These are phyloP conservation scores for Odontothrips loti DNA, from an alignment of 2,888 invertebrate species.

Conservation along the genomic window DNA sequence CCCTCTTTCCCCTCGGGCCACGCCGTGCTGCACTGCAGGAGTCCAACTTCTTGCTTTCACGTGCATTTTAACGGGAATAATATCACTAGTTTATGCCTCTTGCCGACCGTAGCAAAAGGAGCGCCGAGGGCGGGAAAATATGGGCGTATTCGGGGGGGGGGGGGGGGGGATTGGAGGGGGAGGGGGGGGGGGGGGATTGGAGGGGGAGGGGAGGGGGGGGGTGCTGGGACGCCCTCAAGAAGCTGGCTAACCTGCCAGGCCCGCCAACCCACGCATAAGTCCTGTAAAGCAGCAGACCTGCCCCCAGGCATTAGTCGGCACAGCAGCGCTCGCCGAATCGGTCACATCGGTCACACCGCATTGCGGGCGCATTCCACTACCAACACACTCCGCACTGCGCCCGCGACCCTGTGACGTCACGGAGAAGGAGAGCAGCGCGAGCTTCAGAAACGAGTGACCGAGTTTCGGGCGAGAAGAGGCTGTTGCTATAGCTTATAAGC, in stretches of 20 bases:
- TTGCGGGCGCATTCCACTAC: too few relatives aligned
- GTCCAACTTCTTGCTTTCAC: background rate
- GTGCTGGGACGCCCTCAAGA: background rate
- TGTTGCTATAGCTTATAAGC: too few relatives aligned
- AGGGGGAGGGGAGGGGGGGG: too few relatives aligned
- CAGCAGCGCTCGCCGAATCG: too few relatives aligned
- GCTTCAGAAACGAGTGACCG: too few relatives aligned
- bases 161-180: background rate
- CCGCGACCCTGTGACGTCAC: background rate
- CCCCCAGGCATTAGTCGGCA: too few relatives aligned
- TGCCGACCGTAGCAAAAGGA: background rate
- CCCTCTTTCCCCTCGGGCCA: background rate
- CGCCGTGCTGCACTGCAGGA: background rate
- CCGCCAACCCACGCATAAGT: background rate
- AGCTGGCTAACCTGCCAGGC: background rate
- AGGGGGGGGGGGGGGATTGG: too few relatives aligned
- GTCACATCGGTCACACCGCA: too few relatives aligned
- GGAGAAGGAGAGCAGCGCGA: too few relatives aligned
- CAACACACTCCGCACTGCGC: background rate
- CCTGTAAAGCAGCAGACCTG: too few relatives aligned
- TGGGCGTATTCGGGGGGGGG: too few relatives aligned
- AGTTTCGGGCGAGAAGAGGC: too few relatives aligned
- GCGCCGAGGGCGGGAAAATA: background rate
- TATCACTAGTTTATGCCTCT: slow-evolving; percentile 2
- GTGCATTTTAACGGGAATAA: slow-evolving; percentile 25